These are phyloP conservation scores for Acrocyrtus sp. DNA, from an alignment of 2,888 invertebrate genomes.

Conservation along the genomic window DNA sequence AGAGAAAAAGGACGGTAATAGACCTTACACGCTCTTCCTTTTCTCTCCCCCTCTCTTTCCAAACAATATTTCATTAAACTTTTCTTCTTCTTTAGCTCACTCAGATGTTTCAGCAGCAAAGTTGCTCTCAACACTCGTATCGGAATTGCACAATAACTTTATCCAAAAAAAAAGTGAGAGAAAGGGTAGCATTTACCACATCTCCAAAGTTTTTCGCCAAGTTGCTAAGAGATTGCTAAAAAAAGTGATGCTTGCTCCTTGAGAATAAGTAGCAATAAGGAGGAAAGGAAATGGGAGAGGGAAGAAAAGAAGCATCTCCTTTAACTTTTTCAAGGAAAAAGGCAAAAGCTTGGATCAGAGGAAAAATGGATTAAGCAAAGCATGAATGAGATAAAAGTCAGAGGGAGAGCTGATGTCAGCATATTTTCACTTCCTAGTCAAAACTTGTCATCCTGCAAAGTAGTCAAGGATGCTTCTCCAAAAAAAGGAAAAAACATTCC, in stretches of 20 bases:
- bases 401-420: constrained; percentile 53
- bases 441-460: constrained; percentile 23
- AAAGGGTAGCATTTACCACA: too few species aligned
- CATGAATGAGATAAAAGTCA: constrained; percentile 60
- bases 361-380: constrained; percentile 61
- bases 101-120: constrained; percentile 28
- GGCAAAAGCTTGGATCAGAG: constrained; percentile 3
- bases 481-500: neutral
- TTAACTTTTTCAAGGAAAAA: too few species aligned
- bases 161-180: too few species aligned
- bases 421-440: constrained; percentile 49
- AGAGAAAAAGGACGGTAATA: constrained; percentile 11
- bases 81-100: constrained; percentile 22
- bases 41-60: too few species aligned
- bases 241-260: neutral
- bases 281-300: neutral
- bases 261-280: neutral
- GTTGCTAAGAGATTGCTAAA: too few species aligned
- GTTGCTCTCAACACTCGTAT: too few species aligned
- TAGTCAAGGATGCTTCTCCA: neutral
- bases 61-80: constrained; percentile 35
- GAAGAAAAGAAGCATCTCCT: too few species aligned
- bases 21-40: too few species aligned
- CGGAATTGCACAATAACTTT: too few species aligned
- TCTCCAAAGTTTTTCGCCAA: too few species aligned